Evolutionary conservation across 2,113 vertebrate species (phyloP).

Genomic region (Cettia cetti): DNA sequence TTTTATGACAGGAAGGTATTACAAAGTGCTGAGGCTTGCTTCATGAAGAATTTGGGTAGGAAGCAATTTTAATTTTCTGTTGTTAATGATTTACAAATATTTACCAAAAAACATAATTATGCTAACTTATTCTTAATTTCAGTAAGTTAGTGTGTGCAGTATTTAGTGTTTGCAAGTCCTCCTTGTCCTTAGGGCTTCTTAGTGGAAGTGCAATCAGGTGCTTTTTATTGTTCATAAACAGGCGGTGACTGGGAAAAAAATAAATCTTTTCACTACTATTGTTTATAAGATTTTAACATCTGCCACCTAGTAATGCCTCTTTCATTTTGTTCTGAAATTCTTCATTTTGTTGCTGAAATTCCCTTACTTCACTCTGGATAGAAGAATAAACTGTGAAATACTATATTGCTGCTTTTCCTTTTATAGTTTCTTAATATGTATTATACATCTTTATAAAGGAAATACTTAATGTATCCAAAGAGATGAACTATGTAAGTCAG

Average conservation of each 20-base stretch:
- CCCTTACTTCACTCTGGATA: not conserved
- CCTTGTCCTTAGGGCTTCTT: not conserved
- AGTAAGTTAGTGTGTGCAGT: not conserved
- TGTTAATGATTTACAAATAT: not conserved
- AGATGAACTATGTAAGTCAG: not conserved
- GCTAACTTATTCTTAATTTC: not conserved
- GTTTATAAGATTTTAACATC: not conserved
- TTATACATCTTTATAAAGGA: not conserved
- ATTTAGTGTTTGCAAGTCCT: not conserved
- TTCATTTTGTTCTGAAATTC: not conserved
- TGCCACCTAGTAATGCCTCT: not conserved
- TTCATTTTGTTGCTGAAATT: not conserved
- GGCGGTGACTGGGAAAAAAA: not conserved
- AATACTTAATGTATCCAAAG: not conserved
- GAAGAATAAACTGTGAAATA: not conserved
- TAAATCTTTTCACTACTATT: not conserved
- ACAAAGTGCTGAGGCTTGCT: constrained; percentile 45
- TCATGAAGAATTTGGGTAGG: constrained; percentile 54
- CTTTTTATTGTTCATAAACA: not conserved
- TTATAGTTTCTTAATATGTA: not conserved
- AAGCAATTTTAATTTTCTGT: constrained; percentile 30
- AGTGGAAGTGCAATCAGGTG: not conserved
- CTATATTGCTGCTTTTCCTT: not conserved
- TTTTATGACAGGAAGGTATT: constrained; percentile 69
- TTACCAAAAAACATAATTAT: not conserved